phyloP scores from a whole-genome alignment of 2,113 vertebrate species.

The Heptranchias perlo region DNA sequence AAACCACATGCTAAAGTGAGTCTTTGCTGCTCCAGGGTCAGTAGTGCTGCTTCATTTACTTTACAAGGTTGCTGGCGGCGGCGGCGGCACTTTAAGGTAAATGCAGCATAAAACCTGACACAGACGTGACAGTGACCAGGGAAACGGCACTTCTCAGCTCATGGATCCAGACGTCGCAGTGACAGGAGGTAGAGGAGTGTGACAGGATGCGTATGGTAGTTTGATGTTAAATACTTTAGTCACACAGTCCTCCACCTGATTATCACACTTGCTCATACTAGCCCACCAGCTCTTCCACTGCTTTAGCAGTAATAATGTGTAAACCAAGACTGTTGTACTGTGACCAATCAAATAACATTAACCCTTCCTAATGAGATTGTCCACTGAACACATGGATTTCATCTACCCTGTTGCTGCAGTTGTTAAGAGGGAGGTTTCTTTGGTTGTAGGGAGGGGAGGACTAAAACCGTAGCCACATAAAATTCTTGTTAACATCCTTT shows the following conservation, averaged over 20 bases:
- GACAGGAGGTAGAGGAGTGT: neutral
- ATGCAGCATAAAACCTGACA: neutral
- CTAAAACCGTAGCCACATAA: neutral
- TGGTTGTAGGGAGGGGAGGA: neutral
- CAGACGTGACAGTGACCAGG: neutral
- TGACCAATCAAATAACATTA: constrained; percentile 18
- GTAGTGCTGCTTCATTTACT: neutral
- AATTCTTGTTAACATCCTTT: neutral
- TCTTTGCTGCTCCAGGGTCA: neutral
- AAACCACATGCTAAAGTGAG: neutral
- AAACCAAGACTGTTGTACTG: neutral
- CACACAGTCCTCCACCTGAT: neutral
- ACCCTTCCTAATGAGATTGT: constrained; percentile 9
- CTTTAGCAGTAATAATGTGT: neutral
- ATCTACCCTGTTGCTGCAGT: neutral
- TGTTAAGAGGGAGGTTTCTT: neutral
- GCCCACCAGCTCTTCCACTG: neutral
- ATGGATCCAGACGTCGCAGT: neutral
- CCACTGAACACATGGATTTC: neutral
- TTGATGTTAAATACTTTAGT: constrained; percentile 8
- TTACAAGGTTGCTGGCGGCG: neutral
- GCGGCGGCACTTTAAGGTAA: neutral
- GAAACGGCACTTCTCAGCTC: neutral
- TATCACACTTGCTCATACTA: neutral
- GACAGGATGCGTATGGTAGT: neutral